Evolutionary conservation across 1,140 invertebrate species (phyloP).

Genomic region (Campoletis sonorensis): DNA sequence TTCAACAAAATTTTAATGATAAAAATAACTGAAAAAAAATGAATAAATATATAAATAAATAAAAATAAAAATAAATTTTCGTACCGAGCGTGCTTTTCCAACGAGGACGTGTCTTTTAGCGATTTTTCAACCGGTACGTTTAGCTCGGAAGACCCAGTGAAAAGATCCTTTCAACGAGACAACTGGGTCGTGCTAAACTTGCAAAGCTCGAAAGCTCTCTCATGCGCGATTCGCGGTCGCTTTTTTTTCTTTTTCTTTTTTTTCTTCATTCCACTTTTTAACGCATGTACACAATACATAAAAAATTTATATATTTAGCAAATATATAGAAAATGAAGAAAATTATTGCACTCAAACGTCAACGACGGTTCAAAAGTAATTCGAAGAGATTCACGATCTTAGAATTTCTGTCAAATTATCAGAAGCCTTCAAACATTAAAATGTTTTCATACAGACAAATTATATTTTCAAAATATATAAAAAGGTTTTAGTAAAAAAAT

Average conservation of each 20-base stretch:
- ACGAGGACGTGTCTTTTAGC: background rate
- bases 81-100: background rate
- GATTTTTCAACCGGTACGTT: constrained; percentile 1
- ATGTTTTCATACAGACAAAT: too few relatives aligned
- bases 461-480: too few relatives aligned
- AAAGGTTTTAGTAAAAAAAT: background rate
- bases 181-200: constrained; percentile 44
- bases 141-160: constrained; percentile 14
- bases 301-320: background rate
- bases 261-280: background rate
- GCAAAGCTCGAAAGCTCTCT: constrained; percentile 36
- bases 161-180: constrained; percentile 41
- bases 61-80: background rate
- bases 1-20: background rate
- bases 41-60: too few relatives aligned
- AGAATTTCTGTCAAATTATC: background rate
- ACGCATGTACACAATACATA: background rate
- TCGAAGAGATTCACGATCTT: background rate
- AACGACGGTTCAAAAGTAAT: background rate
- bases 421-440: too few relatives aligned
- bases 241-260: too few relatives aligned
- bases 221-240: background rate
- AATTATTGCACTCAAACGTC: too few relatives aligned
- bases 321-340: too few relatives aligned
- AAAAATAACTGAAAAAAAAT: background rate